Evolutionary conservation across 2,888 invertebrate species (phyloP).

Genomic region (Masnerella sp.): DNA sequence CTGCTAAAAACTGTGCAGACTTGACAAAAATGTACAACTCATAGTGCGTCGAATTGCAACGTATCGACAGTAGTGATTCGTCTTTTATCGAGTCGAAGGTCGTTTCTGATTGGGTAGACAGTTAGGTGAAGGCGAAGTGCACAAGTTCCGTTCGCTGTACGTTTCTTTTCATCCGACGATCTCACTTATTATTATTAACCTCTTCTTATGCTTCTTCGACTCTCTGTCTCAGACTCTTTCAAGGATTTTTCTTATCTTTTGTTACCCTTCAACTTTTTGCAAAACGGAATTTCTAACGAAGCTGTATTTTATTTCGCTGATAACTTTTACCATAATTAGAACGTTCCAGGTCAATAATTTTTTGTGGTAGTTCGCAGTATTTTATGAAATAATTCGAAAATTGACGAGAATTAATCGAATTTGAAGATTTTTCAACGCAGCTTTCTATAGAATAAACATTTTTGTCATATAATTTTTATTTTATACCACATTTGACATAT

Average conservation of each 20-base stretch:
- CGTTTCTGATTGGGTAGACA: conserved; percentile 70
- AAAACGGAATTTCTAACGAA: neutral
- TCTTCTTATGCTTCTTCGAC: conserved; percentile 34
- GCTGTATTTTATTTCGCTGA: no score
- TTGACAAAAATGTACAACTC: neutral
- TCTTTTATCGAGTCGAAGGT: conserved; percentile 62
- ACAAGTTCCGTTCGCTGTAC: conserved; percentile 54
- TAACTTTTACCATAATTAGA: no score
- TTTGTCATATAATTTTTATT: no score
- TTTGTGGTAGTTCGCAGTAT: no score
- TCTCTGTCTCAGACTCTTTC: conserved; percentile 24
- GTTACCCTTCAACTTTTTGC: neutral
- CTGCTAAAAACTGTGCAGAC: neutral
- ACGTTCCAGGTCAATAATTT: no score
- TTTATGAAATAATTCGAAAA: no score
- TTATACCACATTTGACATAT: no score
- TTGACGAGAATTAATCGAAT: no score
- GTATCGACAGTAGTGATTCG: conserved; percentile 29
- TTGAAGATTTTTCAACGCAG: no score
- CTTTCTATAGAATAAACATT: no score
- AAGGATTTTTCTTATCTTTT: conserved; percentile 27
- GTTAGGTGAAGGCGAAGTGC: conserved; percentile 69
- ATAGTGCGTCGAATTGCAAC: conserved; percentile 26
- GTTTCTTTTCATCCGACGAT: conserved; percentile 36
- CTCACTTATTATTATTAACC: conserved; percentile 44